These are phyloP conservation scores for Rhinogobio ventralis DNA, from an alignment of 2,797 vertebrate genomes.

Conservation along the genomic window DNA sequence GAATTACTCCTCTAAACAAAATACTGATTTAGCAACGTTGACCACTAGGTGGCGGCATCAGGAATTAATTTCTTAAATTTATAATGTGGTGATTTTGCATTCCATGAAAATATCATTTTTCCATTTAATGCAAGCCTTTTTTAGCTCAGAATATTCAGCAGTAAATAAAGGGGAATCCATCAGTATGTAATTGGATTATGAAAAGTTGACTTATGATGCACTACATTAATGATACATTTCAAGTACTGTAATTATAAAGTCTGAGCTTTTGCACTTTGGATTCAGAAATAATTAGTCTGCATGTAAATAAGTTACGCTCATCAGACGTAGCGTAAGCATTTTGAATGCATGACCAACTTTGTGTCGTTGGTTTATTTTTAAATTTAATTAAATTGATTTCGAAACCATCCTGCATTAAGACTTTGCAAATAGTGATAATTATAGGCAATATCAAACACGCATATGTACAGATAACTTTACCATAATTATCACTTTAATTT, in stretches of 20 bases:
- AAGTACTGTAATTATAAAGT: not conserved
- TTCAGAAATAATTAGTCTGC: not conserved
- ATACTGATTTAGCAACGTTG: not conserved
- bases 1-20: not conserved
- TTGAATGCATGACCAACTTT: not conserved
- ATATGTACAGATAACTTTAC: no score
- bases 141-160: not conserved
- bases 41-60: slow-evolving; percentile 18
- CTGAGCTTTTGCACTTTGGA: not conserved
- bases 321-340: no score
- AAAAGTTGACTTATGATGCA: not conserved
- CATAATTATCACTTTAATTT: no score
- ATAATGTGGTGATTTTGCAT: not conserved
- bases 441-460: not conserved
- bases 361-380: not conserved
- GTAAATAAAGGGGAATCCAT: not conserved
- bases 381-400: not conserved
- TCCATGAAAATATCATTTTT: not conserved
- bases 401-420: not conserved
- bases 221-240: not conserved
- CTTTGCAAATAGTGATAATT: not conserved
- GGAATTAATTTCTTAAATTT: not conserved
- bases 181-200: not conserved
- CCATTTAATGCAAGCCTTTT: not conserved
- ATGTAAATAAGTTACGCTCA: no score